Evolutionary conservation across 2,888 invertebrate genomes (phyloP).

Genomic region (Drosophila mimica): DNA sequence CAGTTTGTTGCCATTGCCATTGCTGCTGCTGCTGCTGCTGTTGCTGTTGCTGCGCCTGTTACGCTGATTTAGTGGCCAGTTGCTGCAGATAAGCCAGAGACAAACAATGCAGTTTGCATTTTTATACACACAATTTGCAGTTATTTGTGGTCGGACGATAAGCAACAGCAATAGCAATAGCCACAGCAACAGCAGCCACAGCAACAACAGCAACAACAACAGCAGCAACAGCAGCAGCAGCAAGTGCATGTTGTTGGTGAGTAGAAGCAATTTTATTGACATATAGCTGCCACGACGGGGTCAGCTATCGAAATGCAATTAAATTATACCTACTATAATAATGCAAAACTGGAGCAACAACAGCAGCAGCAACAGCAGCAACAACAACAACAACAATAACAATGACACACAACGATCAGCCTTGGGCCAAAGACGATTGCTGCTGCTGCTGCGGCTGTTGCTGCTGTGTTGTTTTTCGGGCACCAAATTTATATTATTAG

Average conservation of each 20-base stretch:
- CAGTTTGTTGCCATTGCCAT: slow-evolving; percentile 70
- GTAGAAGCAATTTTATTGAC: slow-evolving; percentile 63
- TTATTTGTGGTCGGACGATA: slow-evolving; percentile 74
- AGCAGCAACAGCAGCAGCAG: slow-evolving; percentile 18
- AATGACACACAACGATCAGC: slow-evolving; percentile 24
- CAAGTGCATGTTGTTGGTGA: slow-evolving; percentile 63
- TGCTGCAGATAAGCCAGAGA: slow-evolving; percentile 71
- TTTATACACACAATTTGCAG: slow-evolving; percentile 77
- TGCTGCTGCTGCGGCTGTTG: slow-evolving; percentile 31
- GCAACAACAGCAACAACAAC: slow-evolving; percentile 4
- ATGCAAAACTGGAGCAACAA: slow-evolving; percentile 56
- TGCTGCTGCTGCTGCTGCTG: slow-evolving; percentile 39
- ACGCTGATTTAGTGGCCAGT: slow-evolving; percentile 72
- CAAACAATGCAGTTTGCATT: slow-evolving; percentile 75
- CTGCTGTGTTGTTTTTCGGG: slow-evolving; percentile 37
- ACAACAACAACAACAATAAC: not conserved
- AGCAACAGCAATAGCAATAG: slow-evolving; percentile 47
- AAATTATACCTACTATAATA: slow-evolving; percentile 66
- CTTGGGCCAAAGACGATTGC: slow-evolving; percentile 56
- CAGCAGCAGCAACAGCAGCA: slow-evolving; percentile 13
- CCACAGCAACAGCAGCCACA: slow-evolving; percentile 16
- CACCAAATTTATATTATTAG: slow-evolving; percentile 76
- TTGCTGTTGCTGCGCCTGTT: slow-evolving; percentile 54
- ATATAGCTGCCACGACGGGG: slow-evolving; percentile 70
- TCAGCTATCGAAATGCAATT: slow-evolving; percentile 79